Percentiles rank a stretch among this genome's conserved stretches.
These are phyloP conservation scores for Anthoptus insignis DNA, from an alignment of 2,888 invertebrate species.

Conservation along the genomic window DNA sequence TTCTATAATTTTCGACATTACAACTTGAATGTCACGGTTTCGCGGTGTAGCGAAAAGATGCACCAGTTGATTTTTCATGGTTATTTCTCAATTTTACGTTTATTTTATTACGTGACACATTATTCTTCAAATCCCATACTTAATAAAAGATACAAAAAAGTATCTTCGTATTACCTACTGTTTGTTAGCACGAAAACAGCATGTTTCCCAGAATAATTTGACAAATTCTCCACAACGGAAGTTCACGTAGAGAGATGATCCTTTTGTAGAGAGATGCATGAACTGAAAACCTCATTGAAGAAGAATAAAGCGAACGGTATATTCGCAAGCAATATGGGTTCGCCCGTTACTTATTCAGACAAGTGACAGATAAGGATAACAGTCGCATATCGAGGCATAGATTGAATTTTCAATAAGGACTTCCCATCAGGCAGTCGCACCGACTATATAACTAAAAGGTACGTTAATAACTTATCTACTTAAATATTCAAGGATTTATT, in stretches of 20 bases:
- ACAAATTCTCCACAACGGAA: conserved; percentile 40
- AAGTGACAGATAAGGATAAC: conserved; percentile 76
- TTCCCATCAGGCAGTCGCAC: conserved; percentile 44
- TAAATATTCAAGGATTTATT: conserved; percentile 30
- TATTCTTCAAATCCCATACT: too few species aligned
- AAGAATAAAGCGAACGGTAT: conserved; percentile 78
- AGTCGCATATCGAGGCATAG: conserved; percentile 67
- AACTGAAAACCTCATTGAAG: conserved; percentile 73
- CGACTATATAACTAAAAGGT: conserved; percentile 19
- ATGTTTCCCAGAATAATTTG: conserved; percentile 15
- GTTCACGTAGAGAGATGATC: conserved; percentile 48
- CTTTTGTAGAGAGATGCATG: conserved; percentile 54
- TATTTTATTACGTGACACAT: too few species aligned
- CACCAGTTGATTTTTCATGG: too few species aligned
- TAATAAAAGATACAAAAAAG: too few species aligned
- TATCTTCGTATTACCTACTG: too few species aligned
- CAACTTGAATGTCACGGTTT: too few species aligned
- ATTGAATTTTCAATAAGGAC: conserved; percentile 69
- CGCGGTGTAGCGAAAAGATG: too few species aligned
- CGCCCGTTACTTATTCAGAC: conserved; percentile 74
- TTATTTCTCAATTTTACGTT: too few species aligned
- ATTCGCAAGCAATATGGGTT: conserved; percentile 69
- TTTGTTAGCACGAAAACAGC: not conserved
- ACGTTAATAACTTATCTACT: conserved; percentile 18
- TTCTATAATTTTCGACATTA: too few species aligned